Evolutionary conservation across 1,140 invertebrate species (phyloP).

Genomic region (Ganaspis sp.): DNA sequence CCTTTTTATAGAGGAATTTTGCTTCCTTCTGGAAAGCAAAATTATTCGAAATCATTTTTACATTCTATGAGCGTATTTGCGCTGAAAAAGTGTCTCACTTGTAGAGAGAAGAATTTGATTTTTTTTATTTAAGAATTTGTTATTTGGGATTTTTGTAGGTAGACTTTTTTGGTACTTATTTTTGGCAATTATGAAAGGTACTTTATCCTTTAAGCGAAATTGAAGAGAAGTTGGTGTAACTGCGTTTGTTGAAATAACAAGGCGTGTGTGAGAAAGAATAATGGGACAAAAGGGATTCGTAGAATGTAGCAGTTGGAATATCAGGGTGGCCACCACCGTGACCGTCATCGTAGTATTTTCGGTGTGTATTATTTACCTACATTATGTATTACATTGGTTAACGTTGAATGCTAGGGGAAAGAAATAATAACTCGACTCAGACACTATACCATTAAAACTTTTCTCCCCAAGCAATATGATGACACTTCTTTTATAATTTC

Average conservation of each 20-base stretch:
- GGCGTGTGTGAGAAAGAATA: slow-evolving; percentile 23
- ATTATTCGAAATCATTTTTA: no score
- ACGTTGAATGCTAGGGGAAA: slow-evolving; percentile 17
- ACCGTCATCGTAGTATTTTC: slow-evolving; percentile 14
- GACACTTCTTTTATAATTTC: slow-evolving; percentile 2
- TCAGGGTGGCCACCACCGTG: slow-evolving; percentile 22
- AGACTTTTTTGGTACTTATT: not conserved
- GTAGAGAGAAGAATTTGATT: no score
- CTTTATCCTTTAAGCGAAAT: not conserved
- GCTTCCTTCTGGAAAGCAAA: no score
- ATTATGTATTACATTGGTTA: slow-evolving; percentile 27
- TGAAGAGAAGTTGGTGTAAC: slow-evolving; percentile 7
- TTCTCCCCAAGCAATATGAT: not conserved
- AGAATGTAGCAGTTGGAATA: not conserved
- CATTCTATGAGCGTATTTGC: no score
- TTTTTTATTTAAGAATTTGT: no score
- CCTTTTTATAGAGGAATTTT: no score
- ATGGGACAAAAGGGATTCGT: slow-evolving; percentile 24
- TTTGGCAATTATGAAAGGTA: no score
- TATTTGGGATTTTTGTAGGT: not conserved
- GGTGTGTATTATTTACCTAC: slow-evolving; percentile 12
- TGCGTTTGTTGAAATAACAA: slow-evolving; percentile 23
- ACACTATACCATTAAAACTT: slow-evolving; percentile 3
- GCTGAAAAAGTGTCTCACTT: no score
- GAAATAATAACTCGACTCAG: slow-evolving; percentile 15